These are phyloP conservation scores for Laspeyria flexula DNA, from an alignment of 2,888 invertebrate species.

Conservation along the genomic window DNA sequence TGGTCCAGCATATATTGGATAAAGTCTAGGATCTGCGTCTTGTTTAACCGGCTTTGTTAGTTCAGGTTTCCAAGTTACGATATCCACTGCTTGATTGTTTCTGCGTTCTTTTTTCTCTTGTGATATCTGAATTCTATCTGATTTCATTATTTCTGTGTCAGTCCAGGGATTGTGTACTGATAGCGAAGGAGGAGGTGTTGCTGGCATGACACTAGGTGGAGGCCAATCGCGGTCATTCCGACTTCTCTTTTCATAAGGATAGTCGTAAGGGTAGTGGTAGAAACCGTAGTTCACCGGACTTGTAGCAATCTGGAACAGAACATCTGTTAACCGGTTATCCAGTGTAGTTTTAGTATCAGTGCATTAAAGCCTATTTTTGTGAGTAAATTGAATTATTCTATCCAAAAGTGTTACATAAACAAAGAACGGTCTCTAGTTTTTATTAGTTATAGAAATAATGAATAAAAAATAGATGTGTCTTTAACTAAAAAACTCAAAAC, in stretches of 20 bases:
- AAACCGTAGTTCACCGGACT: constrained; percentile 92
- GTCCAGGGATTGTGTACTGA: constrained; percentile 56
- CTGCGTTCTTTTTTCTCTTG: constrained; percentile 42
- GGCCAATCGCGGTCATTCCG: constrained; percentile 69
- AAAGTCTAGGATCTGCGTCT: constrained; percentile 59
- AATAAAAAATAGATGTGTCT: too few relatives aligned
- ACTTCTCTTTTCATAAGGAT: constrained; percentile 73
- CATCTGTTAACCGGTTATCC: constrained; percentile 81
- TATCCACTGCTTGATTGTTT: constrained; percentile 37
- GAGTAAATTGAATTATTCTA: constrained; percentile 1
- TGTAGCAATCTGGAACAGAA: constrained; percentile 88
- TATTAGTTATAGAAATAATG: too few relatives aligned
- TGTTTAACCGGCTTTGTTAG: constrained; percentile 52
- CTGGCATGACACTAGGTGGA: constrained; percentile 65
- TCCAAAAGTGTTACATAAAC: too few relatives aligned
- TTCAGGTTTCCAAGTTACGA: constrained; percentile 58
- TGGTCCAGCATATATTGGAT: constrained; percentile 62
- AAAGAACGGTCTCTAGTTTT: too few relatives aligned
- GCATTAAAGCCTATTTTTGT: constrained; percentile 63
- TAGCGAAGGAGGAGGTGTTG: constrained; percentile 57
- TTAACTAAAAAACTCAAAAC: too few relatives aligned
- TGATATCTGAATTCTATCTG: constrained; percentile 63
- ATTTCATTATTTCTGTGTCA: constrained; percentile 54
- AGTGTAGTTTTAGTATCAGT: constrained; percentile 61
- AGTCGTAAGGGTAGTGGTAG: constrained; percentile 87